Base-by-base conservation (phyloP, 2,888 invertebrate species). In the Prosopocoilus inquinatus region DNA sequence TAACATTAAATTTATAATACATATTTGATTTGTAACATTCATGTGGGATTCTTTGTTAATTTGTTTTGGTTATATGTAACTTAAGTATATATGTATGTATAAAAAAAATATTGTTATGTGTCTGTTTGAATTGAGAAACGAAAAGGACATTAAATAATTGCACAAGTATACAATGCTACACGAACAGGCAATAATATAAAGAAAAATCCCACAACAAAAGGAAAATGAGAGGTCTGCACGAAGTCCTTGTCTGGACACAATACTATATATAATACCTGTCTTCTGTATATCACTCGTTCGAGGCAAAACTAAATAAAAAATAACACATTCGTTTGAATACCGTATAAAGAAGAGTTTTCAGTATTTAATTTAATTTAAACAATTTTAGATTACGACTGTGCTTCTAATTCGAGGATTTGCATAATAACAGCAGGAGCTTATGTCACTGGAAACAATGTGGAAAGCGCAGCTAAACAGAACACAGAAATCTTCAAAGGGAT, bases 351-450 rank as follows among this genome's bases (percentile, higher is more conserved):
- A 28, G 2, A 3, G 20, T 28, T 28, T 7, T 28, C 20, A 28
- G 20, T 28, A 5, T 28, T 28, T n/a, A n/a, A n/a, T n/a, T n/a
- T n/a, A n/a, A n/a, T n/a, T n/a, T 28, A 28, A 28, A 28, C 41
- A 34, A 50, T 64, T 65, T 28, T 59, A 81, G 82, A 85, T 72
- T 85, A 82, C 64, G 68, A 76, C 8, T 72, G 76, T 38, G 81
- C 83, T 12, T 78, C 79, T 45, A 79, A 81, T 53, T 83, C 83
- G 4, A 76, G 78, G 47, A 77, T 86, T 9, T 82, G 83, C 66
- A 80, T 87, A 41, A 78, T 86, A 45, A 84, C 85, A 1, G 83
- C 84, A 12, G 85, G 86, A 28, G 81, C 79, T 9, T 76, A 81
- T 34, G 80, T 80, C 65, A 73, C 76, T 41, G 81, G 81, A 61